phyloP scores from a whole-genome alignment of 64 coral and sea anemone species.

The Stichodactyla mertensii region DNA sequence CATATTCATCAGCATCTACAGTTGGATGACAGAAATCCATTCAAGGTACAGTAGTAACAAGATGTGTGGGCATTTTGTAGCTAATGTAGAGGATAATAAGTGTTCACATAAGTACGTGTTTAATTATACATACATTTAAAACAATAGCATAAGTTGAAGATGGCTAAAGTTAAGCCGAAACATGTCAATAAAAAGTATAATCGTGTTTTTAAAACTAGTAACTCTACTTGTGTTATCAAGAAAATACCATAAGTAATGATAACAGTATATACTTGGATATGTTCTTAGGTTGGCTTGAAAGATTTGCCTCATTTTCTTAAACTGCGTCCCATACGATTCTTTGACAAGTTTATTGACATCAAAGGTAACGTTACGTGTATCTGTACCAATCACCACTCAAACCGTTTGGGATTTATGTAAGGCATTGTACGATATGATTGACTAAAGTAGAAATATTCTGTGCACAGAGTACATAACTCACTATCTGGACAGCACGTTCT shows the following conservation, averaged over 20 bases:
- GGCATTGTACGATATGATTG: not conserved
- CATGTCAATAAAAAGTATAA: no score
- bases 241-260: not conserved
- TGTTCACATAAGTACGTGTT: no score
- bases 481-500: conserved; percentile 94
- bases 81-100: no score
- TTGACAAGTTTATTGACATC: conserved; percentile 85
- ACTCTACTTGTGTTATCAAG: no score
- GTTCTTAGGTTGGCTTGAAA: conserved; percentile 79
- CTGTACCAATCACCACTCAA: no score
- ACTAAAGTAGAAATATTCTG: not conserved
- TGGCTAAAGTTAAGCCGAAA: no score
- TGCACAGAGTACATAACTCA: conserved; percentile 80
- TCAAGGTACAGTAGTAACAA: conserved; percentile 51
- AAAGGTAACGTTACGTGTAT: conserved; percentile 41
- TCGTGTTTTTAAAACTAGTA: no score
- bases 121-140: no score
- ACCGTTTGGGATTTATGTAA: no score
- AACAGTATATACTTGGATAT: not conserved
- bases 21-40: conserved; percentile 94
- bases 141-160: no score
- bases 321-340: conserved; percentile 88
- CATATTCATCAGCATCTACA: conserved; percentile 98
- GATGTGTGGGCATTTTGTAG: no score
- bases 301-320: conserved; percentile 96